phyloP scores from a whole-genome alignment of 2,797 vertebrate genomes.

The Syngnathus acus region DNA sequence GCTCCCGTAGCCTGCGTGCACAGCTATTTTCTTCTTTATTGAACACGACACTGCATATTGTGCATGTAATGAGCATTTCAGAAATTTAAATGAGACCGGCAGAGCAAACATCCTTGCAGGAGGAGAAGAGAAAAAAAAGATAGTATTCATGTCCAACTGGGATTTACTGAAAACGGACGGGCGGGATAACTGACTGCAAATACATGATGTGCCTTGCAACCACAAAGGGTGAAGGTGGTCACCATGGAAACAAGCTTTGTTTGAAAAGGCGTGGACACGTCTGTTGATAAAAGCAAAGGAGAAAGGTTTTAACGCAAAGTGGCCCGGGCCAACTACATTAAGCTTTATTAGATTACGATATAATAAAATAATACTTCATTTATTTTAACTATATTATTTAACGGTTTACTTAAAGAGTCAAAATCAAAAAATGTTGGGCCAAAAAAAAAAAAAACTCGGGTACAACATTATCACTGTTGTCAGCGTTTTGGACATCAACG shows the following conservation, averaged over 20 bases:
- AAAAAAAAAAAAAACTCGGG: no score
- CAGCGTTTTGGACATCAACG: no score
- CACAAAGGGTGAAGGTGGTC: conserved; percentile 45
- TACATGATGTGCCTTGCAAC: conserved; percentile 38
- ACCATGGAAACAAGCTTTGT: conserved; percentile 64
- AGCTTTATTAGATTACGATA: no score
- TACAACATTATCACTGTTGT: no score
- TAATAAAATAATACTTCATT: no score
- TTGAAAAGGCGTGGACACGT: conserved; percentile 47
- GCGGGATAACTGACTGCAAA: conserved; percentile 24
- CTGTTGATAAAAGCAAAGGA: conserved; percentile 24
- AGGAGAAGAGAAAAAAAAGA: background rate
- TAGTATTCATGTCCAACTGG: conserved; percentile 3
- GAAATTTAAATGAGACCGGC: background rate
- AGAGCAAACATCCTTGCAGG: background rate
- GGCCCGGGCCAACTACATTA: background rate
- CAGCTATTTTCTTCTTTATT: conserved; percentile 2
- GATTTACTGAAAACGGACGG: conserved; percentile 12
- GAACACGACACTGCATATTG: conserved; percentile 4
- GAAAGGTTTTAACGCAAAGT: conserved; percentile 4
- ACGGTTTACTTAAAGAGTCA: no score
- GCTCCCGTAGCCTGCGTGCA: background rate
- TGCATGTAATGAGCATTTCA: conserved; percentile 6
- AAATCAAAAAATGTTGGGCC: no score
- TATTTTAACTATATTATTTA: no score